Evolutionary conservation across 2,888 invertebrate species (phyloP), one percentile per base, ranked within the genome.

Genomic region (Pachydiplax longipennis): DNA sequence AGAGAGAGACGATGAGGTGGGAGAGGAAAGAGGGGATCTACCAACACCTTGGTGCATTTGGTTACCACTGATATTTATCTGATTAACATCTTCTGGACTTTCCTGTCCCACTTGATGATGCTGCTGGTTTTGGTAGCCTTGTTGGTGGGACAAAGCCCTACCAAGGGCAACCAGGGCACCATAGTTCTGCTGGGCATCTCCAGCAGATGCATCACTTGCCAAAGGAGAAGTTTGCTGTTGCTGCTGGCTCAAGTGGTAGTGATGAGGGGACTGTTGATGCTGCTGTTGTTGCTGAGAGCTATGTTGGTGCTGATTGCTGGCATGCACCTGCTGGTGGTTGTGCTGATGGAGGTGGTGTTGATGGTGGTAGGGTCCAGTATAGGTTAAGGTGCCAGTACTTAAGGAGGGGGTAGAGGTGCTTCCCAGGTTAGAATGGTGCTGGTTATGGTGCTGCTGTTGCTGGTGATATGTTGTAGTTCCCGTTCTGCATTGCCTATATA

Each of bases 141-240:
- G 65, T 37, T 37, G 87, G 37, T 61, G 61, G n/a, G 87, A 65
- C 10, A 87, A 37, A n/a, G 22, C 87, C n/a, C 87, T 35, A 37
- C 61, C 61, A 15, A 87, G 87, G 37, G n/a, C 87, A 25, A 37
- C 87, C 37, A 87, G 35, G 48, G 65, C 44, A 25, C 37, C 80
- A 35, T 92, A 92, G 90, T 93, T 93, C 90, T 93, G 93, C 91
- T 93, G 90, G 31, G 91, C 91, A 15, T 92, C 91, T 3, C 91
- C 90, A n/a, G 90, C 83, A 40, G 90, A 25, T 35, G 90, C 91
- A 31, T 91, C 91, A 25, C 91, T 92, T 61, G 91, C 92, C 91
- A 90, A 92, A 81, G 91, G 92, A 87, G 92, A 91, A 44, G 91
- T 87, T 90, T 48, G 92, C n/a, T 92, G 91, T 25, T 90, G 91